Base-by-base conservation (phyloP, 1,140 invertebrate species). In the Triops longicaudatus region DNA sequence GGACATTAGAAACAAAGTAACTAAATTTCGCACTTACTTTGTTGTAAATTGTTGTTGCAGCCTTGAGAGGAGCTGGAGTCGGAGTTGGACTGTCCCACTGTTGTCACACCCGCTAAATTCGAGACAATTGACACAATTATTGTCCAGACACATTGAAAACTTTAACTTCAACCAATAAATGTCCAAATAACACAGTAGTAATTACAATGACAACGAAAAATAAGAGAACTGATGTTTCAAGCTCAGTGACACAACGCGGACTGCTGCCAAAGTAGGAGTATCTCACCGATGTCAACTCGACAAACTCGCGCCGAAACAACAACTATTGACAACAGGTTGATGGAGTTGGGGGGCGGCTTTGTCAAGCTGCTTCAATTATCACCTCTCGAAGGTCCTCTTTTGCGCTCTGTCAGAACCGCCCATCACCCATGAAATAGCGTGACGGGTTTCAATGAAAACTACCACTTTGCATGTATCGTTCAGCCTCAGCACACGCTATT, bases 91-190 rank as follows among this genome's bases (percentile, higher is more conserved):
- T 63, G 50, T 63, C 22, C 50, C 50, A 22, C 50, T 63, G 50
- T 63, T 22, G 50, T 63, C 50, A 14, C 50, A 63, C 50, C 14
- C 22, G 50, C 50, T 63, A 63, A 63, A 63, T 22, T 63, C 50
- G 50, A 63, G 50, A 63, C 50, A 63, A 63, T 63, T 63, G 1
- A 63, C 50, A 63, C 50, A 63, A 63, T 63, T 63, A 63, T 63
- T 63, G 50, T 63, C 50, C 22, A 63, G 50, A 14, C 50, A 63
- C 50, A 63, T 63, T 63, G 50, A 63, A 63, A 63, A 17, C 14
- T 10, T 17, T 17, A 17, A 63, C 14, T 10, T 4, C 14, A 63
- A 22, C 22, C 17, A 63, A n/a, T 14, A 6, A n/a, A 22, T 63
- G 50, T 63, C 14, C 50, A 63, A 17, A 63, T 17, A 63, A 22